Percentiles rank a stretch among this genome's conserved stretches.
Evolutionary conservation across 1,140 invertebrate genomes (phyloP).

Genomic region (Bombyx mandarina): DNA sequence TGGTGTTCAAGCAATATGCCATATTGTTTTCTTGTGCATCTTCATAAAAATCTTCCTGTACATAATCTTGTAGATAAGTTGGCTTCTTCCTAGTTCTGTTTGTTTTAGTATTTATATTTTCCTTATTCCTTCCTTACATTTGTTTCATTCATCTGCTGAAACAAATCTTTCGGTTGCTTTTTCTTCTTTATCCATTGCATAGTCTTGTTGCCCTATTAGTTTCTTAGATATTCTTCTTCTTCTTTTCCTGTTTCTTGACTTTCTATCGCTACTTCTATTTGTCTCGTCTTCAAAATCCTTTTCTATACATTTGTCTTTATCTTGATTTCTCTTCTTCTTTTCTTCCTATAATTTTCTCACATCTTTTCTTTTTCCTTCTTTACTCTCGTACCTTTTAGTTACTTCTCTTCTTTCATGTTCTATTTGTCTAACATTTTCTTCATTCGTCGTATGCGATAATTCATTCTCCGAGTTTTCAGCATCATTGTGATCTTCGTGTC

Average conservation of each 20-base stretch:
- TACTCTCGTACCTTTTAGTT: not conserved
- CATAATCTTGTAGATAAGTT: too few relatives aligned
- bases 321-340: too few relatives aligned
- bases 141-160: too few relatives aligned
- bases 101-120: too few relatives aligned
- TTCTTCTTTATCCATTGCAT: not conserved
- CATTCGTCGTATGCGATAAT: not conserved
- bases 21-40: not conserved
- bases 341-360: too few relatives aligned
- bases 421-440: not conserved
- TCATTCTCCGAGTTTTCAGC: not conserved
- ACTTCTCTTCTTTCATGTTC: not conserved
- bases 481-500: not conserved
- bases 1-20: too few relatives aligned
- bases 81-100: too few relatives aligned
- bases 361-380: too few relatives aligned
- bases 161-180: too few relatives aligned
- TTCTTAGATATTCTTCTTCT: not conserved
- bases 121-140: too few relatives aligned
- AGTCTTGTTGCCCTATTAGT: not conserved
- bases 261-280: not conserved
- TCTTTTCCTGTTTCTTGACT: not conserved
- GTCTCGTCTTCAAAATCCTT: not conserved
- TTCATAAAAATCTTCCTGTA: too few relatives aligned
- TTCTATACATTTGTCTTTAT: not conserved